Base-by-base conservation (phyloP, 2,888 invertebrate species). In the Diloba caeruleocephala region DNA sequence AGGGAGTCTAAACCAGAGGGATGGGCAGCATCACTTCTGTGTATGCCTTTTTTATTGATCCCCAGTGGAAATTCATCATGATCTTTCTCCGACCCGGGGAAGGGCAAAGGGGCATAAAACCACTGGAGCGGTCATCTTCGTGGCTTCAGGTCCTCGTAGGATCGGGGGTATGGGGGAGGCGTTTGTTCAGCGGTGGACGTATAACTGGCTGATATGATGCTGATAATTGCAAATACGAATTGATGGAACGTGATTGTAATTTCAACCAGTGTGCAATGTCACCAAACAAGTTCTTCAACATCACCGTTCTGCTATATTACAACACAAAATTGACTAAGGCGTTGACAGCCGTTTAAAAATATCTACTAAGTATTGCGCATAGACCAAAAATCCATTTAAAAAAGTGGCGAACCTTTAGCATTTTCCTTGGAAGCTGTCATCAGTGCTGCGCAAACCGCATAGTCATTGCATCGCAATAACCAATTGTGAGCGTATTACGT, bases 401-500 rank as follows among this genome's bases (percentile, higher is more conserved):
- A 75, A 71, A 57, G 55, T 71, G 68, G 69, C 74, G 77, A 78
- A 80, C 82, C 78, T 83, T 82, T 81, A 73, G 79, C 79, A 84
- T 81, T 87, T 85, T 85, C 81, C 79, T 82, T 74, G 73, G 78
- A 73, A 81, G 81, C 81, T 79, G 82, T 79, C 84, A 80, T 77
- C 80, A 79, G 74, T 68, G 74, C 71, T 71, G 74, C 65, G 67
- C 82, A 88, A 93, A 92, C 87, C 89, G 93, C 93, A 81, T 71
- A 83, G 94, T 94, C 94, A 94, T 85, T 88, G 90, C 89, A 84
- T 71, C 88, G 93, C 93, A 94, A 94, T 94, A 94, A 93, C 93
- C 92, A 92, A 94, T 94, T 94, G 93, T 94, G 90, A 87, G 82
- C 86, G 89, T 91, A 91, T 91, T 91, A 92, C 92, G 88, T 89